A percentile compares a stretch with the other conserved stretches of the same genome.
Conservation (phyloP, 2,888 invertebrate species). For the Leptopilina myrica region DNA sequence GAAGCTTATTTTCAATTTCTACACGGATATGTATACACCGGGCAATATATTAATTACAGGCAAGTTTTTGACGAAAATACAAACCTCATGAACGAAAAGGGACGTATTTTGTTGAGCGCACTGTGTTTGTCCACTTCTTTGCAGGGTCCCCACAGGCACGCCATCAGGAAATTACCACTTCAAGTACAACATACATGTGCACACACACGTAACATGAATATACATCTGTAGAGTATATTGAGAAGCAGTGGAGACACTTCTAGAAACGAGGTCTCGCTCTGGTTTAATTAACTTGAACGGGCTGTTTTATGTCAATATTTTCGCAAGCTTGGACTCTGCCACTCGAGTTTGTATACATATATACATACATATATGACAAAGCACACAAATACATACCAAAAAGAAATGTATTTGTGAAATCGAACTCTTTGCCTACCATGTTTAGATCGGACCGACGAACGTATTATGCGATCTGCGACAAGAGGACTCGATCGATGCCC, state of each 20-base stretch:
- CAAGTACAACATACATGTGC: conserved; percentile 61
- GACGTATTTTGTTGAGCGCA: conserved; percentile 47
- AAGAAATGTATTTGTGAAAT: conserved; percentile 17
- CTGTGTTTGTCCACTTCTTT: conserved; percentile 67
- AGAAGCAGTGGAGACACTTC: conserved; percentile 54
- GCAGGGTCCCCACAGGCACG: conserved; percentile 64
- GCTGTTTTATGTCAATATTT: conserved; percentile 75
- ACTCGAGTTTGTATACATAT: background rate
- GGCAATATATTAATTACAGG: conserved; percentile 1
- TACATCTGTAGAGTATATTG: background rate
- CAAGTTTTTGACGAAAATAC: conserved; percentile 59
- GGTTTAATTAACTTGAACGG: conserved; percentile 74
- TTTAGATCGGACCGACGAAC: conserved; percentile 50
- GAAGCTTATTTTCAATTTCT: too few relatives aligned
- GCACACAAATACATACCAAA: background rate
- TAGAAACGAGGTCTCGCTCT: conserved; percentile 66
- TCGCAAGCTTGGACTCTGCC: conserved; percentile 59
- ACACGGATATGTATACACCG: too few relatives aligned
- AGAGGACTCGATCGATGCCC: conserved; percentile 59
- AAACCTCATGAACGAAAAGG: conserved; percentile 53
- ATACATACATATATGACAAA: background rate
- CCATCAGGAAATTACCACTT: conserved; percentile 74
- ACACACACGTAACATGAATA: conserved; percentile 16
- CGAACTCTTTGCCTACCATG: conserved; percentile 63
- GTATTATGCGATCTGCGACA: conserved; percentile 54